phyloP scores from a whole-genome alignment of 2,113 vertebrate species.

The human region DNA sequence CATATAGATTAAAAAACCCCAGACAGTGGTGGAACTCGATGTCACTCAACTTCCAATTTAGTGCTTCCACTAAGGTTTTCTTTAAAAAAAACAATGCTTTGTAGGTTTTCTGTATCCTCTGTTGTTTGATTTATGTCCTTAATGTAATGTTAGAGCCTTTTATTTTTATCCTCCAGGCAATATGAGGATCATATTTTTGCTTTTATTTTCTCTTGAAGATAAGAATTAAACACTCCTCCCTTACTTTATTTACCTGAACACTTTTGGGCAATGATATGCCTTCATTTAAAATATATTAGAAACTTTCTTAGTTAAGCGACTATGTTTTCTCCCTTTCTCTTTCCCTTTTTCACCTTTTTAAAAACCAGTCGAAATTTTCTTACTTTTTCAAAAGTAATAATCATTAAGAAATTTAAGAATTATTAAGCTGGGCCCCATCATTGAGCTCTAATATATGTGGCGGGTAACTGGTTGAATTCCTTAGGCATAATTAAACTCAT shows the following conservation, averaged over 20 bases:
- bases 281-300: neutral
- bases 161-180: neutral
- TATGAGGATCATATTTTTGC: neutral
- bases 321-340: neutral
- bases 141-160: neutral
- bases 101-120: neutral
- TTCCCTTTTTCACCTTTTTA: neutral
- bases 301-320: neutral
- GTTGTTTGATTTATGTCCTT: neutral
- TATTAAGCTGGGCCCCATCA: neutral
- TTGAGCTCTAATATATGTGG: neutral
- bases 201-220: neutral
- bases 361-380: neutral
- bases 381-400: no score
- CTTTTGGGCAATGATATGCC: neutral
- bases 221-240: neutral
- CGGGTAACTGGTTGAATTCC: slow-evolving; percentile 1
- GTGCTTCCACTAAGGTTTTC: slow-evolving; percentile 17
- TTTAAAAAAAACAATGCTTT: neutral
- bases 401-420: slow-evolving; percentile 3
- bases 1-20: neutral
- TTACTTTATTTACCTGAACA: neutral
- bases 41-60: neutral
- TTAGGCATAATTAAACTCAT: neutral
- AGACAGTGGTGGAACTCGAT: neutral